phyloP scores from a whole-genome alignment of 2,113 vertebrate species.

The Phalacrocorax carbo region DNA sequence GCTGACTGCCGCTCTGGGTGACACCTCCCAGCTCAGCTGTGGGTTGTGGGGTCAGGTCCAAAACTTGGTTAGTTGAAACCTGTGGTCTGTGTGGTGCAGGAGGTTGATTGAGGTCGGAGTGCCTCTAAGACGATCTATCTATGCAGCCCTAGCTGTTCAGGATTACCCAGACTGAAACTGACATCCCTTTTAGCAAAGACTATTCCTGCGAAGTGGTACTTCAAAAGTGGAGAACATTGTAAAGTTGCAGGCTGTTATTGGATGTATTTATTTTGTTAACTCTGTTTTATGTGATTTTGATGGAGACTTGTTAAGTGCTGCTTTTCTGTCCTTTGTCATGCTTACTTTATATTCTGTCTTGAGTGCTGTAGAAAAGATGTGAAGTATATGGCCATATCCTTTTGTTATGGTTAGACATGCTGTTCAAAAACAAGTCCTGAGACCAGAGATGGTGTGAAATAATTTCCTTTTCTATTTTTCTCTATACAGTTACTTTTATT shows the following conservation, averaged over 20 bases:
- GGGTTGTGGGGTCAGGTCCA: fast-evolving
- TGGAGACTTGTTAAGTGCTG: background rate
- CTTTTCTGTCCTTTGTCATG: background rate
- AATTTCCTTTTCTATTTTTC: background rate
- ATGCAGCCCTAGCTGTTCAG: background rate
- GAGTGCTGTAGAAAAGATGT: background rate
- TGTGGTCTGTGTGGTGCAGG: background rate
- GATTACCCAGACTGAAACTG: background rate
- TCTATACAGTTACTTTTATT: background rate
- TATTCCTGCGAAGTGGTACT: fast-evolving
- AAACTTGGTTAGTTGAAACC: background rate
- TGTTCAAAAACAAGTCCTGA: background rate
- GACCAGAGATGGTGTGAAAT: background rate
- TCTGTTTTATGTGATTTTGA: background rate
- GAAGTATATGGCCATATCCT: background rate
- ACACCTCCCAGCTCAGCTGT: background rate
- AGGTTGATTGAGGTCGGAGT: background rate
- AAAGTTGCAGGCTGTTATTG: background rate
- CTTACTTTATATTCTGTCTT: background rate
- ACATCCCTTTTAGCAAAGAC: background rate
- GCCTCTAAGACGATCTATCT: fast-evolving
- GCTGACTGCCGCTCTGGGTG: background rate
- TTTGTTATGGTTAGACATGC: background rate
- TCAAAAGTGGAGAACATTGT: background rate
- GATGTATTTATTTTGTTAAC: background rate